Percentiles rank a stretch among this genome's conserved stretches.
These are phyloP conservation scores for Bombus pyrosoma DNA, from an alignment of 1,140 invertebrate species.

Conservation along the genomic window DNA sequence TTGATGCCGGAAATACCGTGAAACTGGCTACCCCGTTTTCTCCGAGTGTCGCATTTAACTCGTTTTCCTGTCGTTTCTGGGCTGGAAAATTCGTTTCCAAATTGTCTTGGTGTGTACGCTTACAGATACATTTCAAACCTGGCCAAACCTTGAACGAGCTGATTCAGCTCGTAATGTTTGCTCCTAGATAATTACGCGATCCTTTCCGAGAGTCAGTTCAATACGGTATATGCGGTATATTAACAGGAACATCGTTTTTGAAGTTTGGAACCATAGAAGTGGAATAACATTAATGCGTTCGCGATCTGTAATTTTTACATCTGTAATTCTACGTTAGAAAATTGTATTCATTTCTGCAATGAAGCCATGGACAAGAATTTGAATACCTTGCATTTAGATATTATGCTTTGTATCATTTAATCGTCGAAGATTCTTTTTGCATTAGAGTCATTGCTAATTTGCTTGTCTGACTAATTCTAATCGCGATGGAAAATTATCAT, in stretches of 20 bases:
- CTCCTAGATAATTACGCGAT: not conserved
- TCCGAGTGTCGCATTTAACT: not conserved
- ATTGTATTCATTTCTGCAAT: not conserved
- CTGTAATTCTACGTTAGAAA: not conserved
- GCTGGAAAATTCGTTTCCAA: slow-evolving; percentile 24
- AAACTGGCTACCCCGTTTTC: slow-evolving; percentile 15
- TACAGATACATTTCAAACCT: not conserved
- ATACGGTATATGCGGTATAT: not conserved
- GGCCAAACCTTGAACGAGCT: not conserved
- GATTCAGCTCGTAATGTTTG: not conserved
- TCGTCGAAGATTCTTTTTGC: not conserved
- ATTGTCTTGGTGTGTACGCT: not conserved
- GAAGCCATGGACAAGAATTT: not conserved
- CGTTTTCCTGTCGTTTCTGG: slow-evolving; percentile 21
- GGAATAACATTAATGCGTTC: not conserved
- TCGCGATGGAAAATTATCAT: not conserved
- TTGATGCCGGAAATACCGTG: slow-evolving; percentile 12
- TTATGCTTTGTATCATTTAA: not conserved
- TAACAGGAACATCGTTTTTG: not conserved
- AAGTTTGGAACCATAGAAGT: not conserved
- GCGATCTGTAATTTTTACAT: not conserved
- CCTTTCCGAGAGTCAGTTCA: not conserved
- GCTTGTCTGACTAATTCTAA: too few species aligned
- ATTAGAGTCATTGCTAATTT: too few species aligned
- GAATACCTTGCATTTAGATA: too few species aligned